Percentiles rank a stretch among this genome's conserved stretches.
phyloP scores from a whole-genome alignment of 2,113 vertebrate genomes.

The Panurus biarmicus region DNA sequence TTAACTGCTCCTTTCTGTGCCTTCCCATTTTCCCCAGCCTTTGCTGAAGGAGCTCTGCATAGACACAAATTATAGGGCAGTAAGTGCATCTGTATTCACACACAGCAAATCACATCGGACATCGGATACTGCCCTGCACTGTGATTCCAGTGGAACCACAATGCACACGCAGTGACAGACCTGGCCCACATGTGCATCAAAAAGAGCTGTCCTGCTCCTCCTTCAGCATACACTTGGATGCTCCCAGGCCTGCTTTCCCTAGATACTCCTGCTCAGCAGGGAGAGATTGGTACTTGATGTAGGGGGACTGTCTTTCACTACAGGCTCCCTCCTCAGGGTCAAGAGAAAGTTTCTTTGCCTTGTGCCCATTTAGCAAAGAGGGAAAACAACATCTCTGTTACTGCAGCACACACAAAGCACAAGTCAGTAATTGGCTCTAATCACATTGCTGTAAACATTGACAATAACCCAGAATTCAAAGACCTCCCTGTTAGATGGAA shows the following conservation, averaged over 20 bases:
- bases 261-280: neutral
- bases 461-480: neutral
- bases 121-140: neutral
- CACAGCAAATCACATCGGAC: neutral
- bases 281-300: neutral
- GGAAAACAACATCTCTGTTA: neutral
- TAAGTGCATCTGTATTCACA: neutral
- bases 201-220: neutral
- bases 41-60: neutral
- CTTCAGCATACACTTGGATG: rapidly evolving
- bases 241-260: neutral
- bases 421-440: neutral
- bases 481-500: neutral
- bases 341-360: neutral
- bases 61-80: neutral
- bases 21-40: neutral
- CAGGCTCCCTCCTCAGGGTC: neutral
- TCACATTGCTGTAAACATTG: neutral
- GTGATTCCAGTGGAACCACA: neutral
- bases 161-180: neutral
- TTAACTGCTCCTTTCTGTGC: neutral
- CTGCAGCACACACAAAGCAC: neutral
- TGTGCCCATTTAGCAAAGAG: neutral
- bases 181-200: neutral
- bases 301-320: neutral